Evolutionary conservation across 2,797 vertebrate genomes (phyloP).

Genomic region (Girardinus metallicus): DNA sequence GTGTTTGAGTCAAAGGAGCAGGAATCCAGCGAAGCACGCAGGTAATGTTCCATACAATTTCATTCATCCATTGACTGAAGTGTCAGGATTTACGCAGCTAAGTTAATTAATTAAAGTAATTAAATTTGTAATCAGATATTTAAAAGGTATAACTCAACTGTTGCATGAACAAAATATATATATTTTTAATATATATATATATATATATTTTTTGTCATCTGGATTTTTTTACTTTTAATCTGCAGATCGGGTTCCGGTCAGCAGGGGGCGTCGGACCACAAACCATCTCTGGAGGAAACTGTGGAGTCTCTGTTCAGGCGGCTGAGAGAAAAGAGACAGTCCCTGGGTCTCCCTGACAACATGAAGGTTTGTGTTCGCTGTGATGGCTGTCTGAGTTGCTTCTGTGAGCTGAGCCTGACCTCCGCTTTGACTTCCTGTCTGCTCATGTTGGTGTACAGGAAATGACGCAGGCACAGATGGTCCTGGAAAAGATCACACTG

Average conservation of each 20-base stretch:
- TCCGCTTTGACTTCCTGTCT: not conserved
- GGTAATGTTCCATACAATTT: slow-evolving; percentile 41
- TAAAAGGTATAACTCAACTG: too few relatives aligned
- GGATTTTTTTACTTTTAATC: not conserved
- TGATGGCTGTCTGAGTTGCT: too few relatives aligned
- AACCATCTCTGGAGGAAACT: slow-evolving; percentile 86
- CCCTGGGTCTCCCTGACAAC: slow-evolving; percentile 86
- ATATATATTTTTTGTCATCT: not conserved
- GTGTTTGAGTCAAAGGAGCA: slow-evolving; percentile 83
- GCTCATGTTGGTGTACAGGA: slow-evolving; percentile 70
- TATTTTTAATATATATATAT: too few relatives aligned
- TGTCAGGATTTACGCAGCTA: not conserved
- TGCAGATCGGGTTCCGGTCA: slow-evolving; percentile 71
- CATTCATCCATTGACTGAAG: not conserved
- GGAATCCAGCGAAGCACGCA: slow-evolving; percentile 61
- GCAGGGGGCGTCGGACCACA: slow-evolving; percentile 75
- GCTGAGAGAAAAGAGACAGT: slow-evolving; percentile 86
- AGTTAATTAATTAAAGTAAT: not conserved
- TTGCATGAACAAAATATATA: not conserved
- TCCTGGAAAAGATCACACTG: slow-evolving; percentile 88
- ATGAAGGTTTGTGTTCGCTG: slow-evolving; percentile 79
- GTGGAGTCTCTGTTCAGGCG: slow-evolving; percentile 84
- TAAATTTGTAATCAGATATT: too few relatives aligned
- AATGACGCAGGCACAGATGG: slow-evolving; percentile 90
- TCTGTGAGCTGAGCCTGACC: not conserved